Evolutionary conservation across 2,797 vertebrate species (phyloP).

Genomic region (Pseudomugil gertrudae): DNA sequence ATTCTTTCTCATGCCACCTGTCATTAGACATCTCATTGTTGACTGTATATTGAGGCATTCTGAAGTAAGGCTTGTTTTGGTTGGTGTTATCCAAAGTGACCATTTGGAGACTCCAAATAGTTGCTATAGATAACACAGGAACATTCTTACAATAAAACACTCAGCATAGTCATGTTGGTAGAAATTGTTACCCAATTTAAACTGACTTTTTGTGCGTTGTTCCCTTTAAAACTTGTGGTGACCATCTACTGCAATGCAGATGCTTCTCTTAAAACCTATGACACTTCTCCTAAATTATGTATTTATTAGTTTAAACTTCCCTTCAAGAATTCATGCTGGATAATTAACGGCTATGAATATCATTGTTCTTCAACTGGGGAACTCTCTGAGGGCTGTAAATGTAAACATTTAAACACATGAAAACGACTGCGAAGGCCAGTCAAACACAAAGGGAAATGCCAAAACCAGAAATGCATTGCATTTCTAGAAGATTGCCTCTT

Average conservation of each 20-base stretch:
- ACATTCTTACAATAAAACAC: no score
- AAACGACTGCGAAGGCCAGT: constrained; percentile 37
- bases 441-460: constrained; percentile 50
- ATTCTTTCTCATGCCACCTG: no score
- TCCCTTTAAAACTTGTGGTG: constrained; percentile 27
- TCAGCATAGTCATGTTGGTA: no score
- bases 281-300: constrained; percentile 33
- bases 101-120: no score
- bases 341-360: constrained; percentile 52
- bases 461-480: constrained; percentile 24
- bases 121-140: no score
- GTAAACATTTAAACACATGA: constrained; percentile 52
- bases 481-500: constrained; percentile 9
- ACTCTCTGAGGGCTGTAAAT: constrained; percentile 42
- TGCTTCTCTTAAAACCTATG: constrained; percentile 7
- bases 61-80: no score
- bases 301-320: constrained; percentile 50
- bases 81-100: no score
- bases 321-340: constrained; percentile 51
- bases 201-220: no score
- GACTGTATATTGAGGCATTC: no score
- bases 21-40: no score
- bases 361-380: constrained; percentile 48
- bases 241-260: not conserved
- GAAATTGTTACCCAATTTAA: no score